Conservation (phyloP, 2,888 invertebrate genomes). For the Idaea biselata region DNA sequence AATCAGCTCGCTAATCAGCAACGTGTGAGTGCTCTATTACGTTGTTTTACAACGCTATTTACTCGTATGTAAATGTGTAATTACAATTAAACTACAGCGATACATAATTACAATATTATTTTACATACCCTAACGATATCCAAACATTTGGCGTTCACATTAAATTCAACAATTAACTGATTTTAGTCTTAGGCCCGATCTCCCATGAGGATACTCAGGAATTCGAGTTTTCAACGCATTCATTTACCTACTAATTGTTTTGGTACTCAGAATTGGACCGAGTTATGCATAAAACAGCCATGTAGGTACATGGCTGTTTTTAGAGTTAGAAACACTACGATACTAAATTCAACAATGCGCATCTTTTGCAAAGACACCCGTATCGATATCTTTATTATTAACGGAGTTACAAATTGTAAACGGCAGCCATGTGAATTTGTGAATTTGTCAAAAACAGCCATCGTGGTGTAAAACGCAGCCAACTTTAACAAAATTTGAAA, state of each 20-base stretch:
- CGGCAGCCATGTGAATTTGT: too few species aligned
- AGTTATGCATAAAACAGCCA: too few species aligned
- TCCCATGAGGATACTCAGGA: background rate
- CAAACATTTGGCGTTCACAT: background rate
- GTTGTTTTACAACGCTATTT: conserved; percentile 19
- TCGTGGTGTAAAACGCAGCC: too few species aligned
- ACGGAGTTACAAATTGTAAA: too few species aligned
- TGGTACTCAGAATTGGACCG: background rate
- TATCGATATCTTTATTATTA: too few species aligned
- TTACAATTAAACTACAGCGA: conserved; percentile 13
- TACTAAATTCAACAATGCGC: too few species aligned
- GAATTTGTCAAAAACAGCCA: too few species aligned
- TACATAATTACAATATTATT: conserved; percentile 4
- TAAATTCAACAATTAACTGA: conserved; percentile 1
- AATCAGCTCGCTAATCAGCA: too few species aligned
- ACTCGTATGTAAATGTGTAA: conserved; percentile 18
- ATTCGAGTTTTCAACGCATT: background rate
- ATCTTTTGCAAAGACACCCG: too few species aligned
- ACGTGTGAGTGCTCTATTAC: background rate
- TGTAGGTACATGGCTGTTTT: too few species aligned
- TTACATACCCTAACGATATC: conserved; percentile 10
- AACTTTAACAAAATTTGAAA: too few species aligned
- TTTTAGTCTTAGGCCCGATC: background rate
- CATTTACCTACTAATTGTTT: background rate
- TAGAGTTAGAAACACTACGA: too few species aligned